Evolutionary conservation across 2,113 vertebrate genomes (phyloP), one percentile per base, ranked within the genome.

Genomic region (Leucopternis melanops): DNA sequence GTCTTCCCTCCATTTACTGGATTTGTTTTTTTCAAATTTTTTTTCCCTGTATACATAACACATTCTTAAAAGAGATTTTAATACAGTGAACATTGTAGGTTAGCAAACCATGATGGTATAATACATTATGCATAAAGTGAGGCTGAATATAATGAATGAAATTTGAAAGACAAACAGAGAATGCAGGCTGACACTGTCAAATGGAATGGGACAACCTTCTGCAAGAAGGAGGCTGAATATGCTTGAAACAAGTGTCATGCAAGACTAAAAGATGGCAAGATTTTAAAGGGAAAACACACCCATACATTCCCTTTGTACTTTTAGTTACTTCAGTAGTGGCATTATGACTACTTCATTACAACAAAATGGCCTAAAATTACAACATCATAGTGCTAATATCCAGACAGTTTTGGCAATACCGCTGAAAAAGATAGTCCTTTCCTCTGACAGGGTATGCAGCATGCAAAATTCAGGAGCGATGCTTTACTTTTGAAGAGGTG

Each of bases 391-490:
- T 11, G 19, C 15, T 16, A 79, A 17, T 4, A 59, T 29, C 13
- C 2, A 3, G 42, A 32, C 5, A 57, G 67, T 49, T 91, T 50
- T 15, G 32, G 54, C 47, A 54, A 44, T 27, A 54, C 5, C 40
- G 49, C 36, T 22, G 22, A 74, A 32, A n/a, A 54, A 42, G 11
- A 36, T 6, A 44, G 16, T 23, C 11, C 42, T 42, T 63, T 58
- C 59, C 36, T 65, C 40, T 66, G 29, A 32, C 31, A 40, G 19
- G 5, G 4, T 6, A 31, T 3, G 6, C 20, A 52, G 65, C 26
- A 42, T 0, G 1, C 7, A 20, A 49, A 82, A 79, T 13, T 54
- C 26, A 58, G 16, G 5, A 40, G 42, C 0, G 0, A n/a, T 34
- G 38, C 10, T 80, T 61, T 49, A 27, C 15, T 74, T 73, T 18